phyloP scores from a whole-genome alignment of 2,113 vertebrate species.

The Chaetura pelagica region DNA sequence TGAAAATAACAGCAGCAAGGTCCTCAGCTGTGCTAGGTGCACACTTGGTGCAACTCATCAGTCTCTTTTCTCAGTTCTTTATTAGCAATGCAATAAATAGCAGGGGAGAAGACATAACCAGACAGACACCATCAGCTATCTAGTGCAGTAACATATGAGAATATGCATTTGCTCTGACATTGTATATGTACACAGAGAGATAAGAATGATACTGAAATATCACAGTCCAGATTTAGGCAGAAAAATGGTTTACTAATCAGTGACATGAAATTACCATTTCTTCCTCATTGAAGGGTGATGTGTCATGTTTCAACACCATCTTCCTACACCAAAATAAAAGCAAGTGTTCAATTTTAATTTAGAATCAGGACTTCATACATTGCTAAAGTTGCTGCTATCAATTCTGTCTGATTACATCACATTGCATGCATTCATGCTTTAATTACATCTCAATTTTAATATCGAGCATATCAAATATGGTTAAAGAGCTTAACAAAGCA shows the following conservation, averaged over 20 bases:
- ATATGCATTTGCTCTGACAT: neutral
- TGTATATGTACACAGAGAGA: neutral
- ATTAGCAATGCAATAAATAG: neutral
- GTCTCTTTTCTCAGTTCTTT: neutral
- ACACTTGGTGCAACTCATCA: neutral
- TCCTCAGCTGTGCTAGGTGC: neutral
- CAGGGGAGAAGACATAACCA: neutral
- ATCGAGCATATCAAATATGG: neutral
- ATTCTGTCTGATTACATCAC: accelerated
- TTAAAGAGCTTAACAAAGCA: neutral
- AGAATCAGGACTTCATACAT: neutral
- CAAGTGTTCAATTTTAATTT: neutral
- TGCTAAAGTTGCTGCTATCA: neutral
- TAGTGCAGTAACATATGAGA: neutral
- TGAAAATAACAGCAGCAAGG: neutral
- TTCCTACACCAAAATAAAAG: neutral
- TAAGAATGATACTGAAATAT: neutral
- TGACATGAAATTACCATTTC: neutral
- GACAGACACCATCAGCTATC: neutral
- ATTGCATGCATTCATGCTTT: neutral
- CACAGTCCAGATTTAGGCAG: neutral
- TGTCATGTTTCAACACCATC: neutral
- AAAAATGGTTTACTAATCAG: neutral
- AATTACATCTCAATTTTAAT: neutral
- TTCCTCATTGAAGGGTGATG: neutral